Base-by-base conservation (phyloP, 2,888 invertebrate species). In the Heliconius ismenius region DNA sequence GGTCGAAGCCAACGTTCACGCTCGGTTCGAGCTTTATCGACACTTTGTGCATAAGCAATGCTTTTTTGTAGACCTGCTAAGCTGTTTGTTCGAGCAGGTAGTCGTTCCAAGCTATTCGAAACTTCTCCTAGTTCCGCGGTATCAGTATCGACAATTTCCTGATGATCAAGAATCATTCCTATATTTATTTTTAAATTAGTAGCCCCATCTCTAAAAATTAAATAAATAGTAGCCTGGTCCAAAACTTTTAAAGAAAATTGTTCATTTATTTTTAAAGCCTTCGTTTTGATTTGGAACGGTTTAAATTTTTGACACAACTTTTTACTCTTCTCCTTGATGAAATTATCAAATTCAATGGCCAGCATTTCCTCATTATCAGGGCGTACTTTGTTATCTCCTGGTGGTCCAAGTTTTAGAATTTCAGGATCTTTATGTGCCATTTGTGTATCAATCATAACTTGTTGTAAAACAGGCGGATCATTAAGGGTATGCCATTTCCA, bases 151-250 rank as follows among this genome's bases (percentile, higher is more conserved):
- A 87, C 92, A 83, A 88, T 95, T 88, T 88, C 95, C 88, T 89
- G 93, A 86, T 90, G 95, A 87, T 90, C 95, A 87, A 91, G 88
- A 84, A 86, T 88, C 95, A 91, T 95, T 83, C 91, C 95, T 83
- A 86, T 86, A 79, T 94, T 93, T 39, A 92, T 79, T 83, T 92
- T 93, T 54, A 93, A 79, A 81, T 90, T 92, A 10, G 89, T 89
- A 21, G 88, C 83, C 3, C 92, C 92, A 78, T 93, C 93, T 81
- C 91, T 87, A 81, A 86, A 94, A 67, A 90, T 87, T 6, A 94
- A 83, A 82, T 92, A 91, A 39, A 93, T 84, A 13, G 88, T 89
- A 3, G 92, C 90, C 82, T 94, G 94, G 79, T 94, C 93, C 60
- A 93, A 81, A 3, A 94, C 87, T 83, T 86, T 89, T 10, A 94